Evolutionary conservation across 2,113 vertebrate species (phyloP).

Genomic region (Rhinolophus ferrumequinum): DNA sequence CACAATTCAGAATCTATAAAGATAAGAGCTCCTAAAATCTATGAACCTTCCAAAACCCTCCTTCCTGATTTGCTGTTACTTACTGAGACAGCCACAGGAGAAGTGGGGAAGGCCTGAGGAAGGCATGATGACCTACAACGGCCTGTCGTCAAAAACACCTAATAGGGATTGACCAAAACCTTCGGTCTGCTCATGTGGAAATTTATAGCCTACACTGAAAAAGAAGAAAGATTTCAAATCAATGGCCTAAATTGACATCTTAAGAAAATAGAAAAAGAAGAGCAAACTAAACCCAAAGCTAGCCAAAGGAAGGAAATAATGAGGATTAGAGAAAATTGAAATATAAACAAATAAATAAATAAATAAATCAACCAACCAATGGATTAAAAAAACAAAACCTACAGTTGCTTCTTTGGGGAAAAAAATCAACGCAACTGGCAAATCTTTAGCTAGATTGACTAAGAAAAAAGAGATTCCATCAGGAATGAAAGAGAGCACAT

Average conservation of each 20-base stretch:
- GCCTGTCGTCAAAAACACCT: not conserved
- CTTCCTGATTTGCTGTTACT: not conserved
- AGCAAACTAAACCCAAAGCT: not conserved
- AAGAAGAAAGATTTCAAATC: not conserved
- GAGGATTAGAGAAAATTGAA: not conserved
- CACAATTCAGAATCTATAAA: not conserved
- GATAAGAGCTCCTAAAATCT: not conserved
- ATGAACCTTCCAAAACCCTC: not conserved
- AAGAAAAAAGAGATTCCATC: not conserved
- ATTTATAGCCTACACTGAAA: no score
- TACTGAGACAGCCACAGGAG: not conserved
- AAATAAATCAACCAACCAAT: not conserved
- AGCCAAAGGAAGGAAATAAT: not conserved
- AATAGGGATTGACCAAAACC: not conserved
- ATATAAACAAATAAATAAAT: not conserved
- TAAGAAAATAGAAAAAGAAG: not conserved
- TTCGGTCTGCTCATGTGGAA: not conserved
- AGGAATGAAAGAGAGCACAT: not conserved
- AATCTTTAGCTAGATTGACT: not conserved
- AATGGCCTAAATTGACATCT: not conserved
- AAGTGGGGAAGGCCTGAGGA: not conserved
- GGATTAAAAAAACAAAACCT: not conserved
- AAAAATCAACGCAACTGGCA: not conserved
- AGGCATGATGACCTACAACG: not conserved
- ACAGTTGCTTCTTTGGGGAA: not conserved